A percentile compares a stretch with the other conserved stretches of the same genome.
phyloP scores from a whole-genome alignment of 1,140 invertebrate species.

The Dendroctonus ponderosae region DNA sequence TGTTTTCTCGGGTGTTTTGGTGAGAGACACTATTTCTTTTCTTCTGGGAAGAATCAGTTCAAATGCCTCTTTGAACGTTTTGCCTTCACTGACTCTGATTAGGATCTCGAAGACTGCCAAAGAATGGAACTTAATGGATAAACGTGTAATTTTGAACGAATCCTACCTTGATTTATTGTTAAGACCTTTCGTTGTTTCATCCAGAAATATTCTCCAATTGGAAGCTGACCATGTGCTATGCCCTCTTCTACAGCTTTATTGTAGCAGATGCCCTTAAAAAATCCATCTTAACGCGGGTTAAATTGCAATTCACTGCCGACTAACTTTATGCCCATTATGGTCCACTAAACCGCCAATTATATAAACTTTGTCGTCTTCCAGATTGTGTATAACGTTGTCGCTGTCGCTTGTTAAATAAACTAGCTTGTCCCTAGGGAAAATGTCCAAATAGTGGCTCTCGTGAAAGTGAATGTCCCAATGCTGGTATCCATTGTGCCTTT shows the following conservation, averaged over 20 bases:
- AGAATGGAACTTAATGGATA: conserved; percentile 13
- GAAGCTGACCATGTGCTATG: conserved; percentile 81
- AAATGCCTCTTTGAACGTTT: conserved; percentile 83
- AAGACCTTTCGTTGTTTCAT: conserved; percentile 94
- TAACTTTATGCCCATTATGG: conserved; percentile 92
- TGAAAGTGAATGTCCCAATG: conserved; percentile 91
- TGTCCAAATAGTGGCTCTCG: conserved; percentile 62
- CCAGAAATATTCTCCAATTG: conserved; percentile 85
- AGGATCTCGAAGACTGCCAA: conserved; percentile 91
- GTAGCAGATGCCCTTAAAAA: conserved; percentile 78
- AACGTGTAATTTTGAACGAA: conserved; percentile 26
- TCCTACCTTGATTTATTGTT: conserved; percentile 91
- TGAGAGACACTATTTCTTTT: conserved; percentile 21
- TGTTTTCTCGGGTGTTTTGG: no score
- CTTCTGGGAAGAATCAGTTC: conserved; percentile 70
- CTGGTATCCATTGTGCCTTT: conserved; percentile 83
- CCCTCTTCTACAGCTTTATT: conserved; percentile 75
- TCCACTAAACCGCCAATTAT: conserved; percentile 97
- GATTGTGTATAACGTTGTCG: conserved; percentile 74
- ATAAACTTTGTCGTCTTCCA: conserved; percentile 81
- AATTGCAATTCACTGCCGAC: conserved; percentile 4
- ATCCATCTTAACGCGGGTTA: conserved; percentile 24
- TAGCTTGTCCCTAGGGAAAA: conserved; percentile 75
- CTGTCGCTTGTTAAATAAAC: conserved; percentile 96
- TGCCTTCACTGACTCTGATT: conserved; percentile 71